phyloP scores from a whole-genome alignment of 2,888 invertebrate species.

The Erebia palarica region DNA sequence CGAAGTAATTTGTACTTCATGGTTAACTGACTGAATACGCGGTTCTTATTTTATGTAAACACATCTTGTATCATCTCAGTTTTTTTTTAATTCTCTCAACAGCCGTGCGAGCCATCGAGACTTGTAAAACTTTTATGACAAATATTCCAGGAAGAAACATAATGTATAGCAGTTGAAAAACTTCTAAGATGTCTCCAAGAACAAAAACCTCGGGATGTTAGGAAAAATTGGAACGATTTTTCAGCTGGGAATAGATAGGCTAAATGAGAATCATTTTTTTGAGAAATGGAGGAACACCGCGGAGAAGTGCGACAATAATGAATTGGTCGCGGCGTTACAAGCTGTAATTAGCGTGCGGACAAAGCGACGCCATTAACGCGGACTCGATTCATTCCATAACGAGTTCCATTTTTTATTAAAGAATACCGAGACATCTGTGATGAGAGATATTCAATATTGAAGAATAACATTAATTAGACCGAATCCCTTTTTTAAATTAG shows the following conservation, averaged over 20 bases:
- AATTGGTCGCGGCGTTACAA: slow-evolving; percentile 43
- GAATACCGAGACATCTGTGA: slow-evolving; percentile 8
- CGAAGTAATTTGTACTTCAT: neutral
- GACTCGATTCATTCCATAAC: slow-evolving; percentile 35
- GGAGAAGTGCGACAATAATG: slow-evolving; percentile 40
- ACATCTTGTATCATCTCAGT: no score
- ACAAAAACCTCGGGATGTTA: slow-evolving; percentile 2
- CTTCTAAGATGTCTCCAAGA: slow-evolving; percentile 2
- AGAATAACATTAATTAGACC: neutral
- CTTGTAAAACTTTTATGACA: slow-evolving; percentile 2
- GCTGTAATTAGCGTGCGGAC: slow-evolving; percentile 42
- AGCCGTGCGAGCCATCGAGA: slow-evolving; percentile 2
- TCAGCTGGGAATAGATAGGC: slow-evolving; percentile 36
- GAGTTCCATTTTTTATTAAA: slow-evolving; percentile 31
- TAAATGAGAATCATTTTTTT: slow-evolving; percentile 37
- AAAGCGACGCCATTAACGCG: slow-evolving; percentile 34
- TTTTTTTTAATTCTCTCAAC: no score
- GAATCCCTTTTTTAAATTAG: no score
- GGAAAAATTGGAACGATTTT: slow-evolving; percentile 31
- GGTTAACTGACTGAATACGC: no score
- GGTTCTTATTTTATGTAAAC: no score
- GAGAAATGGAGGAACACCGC: neutral
- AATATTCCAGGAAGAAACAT: slow-evolving; percentile 16
- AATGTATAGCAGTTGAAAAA: slow-evolving; percentile 23
- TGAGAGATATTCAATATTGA: neutral